Base-by-base conservation (phyloP, 1,140 invertebrate genomes). In the Babylonia areolata region DNA sequence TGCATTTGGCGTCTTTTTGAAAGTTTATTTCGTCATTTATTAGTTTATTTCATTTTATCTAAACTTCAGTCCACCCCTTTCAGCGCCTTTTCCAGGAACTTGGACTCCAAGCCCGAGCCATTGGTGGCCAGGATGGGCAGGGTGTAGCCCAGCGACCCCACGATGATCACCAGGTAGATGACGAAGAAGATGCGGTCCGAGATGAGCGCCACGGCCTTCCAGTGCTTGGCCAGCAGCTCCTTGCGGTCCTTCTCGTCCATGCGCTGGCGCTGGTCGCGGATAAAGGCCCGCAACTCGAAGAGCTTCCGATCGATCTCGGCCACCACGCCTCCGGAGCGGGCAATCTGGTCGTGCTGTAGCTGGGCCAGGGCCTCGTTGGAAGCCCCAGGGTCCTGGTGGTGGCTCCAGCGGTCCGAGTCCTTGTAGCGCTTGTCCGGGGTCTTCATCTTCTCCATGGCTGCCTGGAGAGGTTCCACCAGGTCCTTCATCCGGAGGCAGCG, bases 41-140 rank as follows among this genome's bases (percentile, higher is more conserved):
- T 51, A 9, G 9, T 15, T 46, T 46, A 3, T 3, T 51, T 51
- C 9, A 12, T 51, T 51, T 51, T 51, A 17, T 51, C 17, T 51
- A 12, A 9, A 51, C 46, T 17, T 17, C 46, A 17, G 46, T 51
- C 46, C 46, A 17, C n/a, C 33, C n/a, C n/a, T 0, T 3, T 83
- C 37, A 37, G 73, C 2, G 82, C 82, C 46, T n/a, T 42, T 1
- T 84, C 82, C 31, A 84, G 69, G 9, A n/a, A 28, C 82, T 20
- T 73, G 28, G 82, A 84, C 64, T 71, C 69, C 6, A 69, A 23
- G n/a, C 31, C 96, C 3, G 97, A 97, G 2, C 97, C 98, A 93
- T 99, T 99, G 0, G 97, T 97, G 39, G 99, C 95, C 2, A 99
- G 93, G 12, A 96, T 96, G 91, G 95, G 93, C n/a, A 95, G 71